Percentiles rank a stretch among this genome's conserved stretches.
Evolutionary conservation across 2,888 invertebrate species (phyloP).

Genomic region (Phlogophora meticulosa): DNA sequence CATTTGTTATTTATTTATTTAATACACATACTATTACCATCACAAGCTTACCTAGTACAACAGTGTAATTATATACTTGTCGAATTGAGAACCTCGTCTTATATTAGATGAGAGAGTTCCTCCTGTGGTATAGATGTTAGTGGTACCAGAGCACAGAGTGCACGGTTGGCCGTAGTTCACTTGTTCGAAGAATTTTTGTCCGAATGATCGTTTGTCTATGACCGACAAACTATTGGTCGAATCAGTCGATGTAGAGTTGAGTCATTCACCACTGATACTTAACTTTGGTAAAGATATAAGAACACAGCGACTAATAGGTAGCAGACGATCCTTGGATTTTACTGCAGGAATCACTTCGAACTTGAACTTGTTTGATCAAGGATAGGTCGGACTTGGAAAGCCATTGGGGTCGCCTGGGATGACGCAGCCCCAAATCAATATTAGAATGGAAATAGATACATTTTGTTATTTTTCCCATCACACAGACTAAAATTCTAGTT

Average conservation of each 20-base stretch:
- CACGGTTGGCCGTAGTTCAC: too few relatives aligned
- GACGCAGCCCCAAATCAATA: slow-evolving; percentile 33
- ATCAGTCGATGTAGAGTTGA: not conserved
- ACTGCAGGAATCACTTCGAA: slow-evolving; percentile 5
- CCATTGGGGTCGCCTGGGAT: slow-evolving; percentile 1
- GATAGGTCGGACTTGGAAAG: slow-evolving; percentile 11
- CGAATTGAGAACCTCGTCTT: too few relatives aligned
- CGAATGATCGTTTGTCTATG: too few relatives aligned
- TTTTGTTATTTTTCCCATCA: not conserved
- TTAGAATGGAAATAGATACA: not conserved
- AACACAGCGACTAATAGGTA: not conserved
- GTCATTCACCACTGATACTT: not conserved
- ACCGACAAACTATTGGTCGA: not conserved
- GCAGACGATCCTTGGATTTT: not conserved
- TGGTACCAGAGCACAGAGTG: too few relatives aligned
- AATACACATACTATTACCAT: too few relatives aligned
- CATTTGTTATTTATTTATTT: too few relatives aligned
- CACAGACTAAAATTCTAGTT: not conserved
- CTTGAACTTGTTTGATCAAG: slow-evolving; percentile 27
- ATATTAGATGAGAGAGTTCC: too few relatives aligned
- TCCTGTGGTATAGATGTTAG: too few relatives aligned
- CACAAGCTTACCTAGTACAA: too few relatives aligned
- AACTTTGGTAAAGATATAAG: not conserved
- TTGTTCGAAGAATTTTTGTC: too few relatives aligned
- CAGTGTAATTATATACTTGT: too few relatives aligned